These are phyloP conservation scores for Teinopalpus imperialis DNA, from an alignment of 2,888 invertebrate species.

Conservation along the genomic window DNA sequence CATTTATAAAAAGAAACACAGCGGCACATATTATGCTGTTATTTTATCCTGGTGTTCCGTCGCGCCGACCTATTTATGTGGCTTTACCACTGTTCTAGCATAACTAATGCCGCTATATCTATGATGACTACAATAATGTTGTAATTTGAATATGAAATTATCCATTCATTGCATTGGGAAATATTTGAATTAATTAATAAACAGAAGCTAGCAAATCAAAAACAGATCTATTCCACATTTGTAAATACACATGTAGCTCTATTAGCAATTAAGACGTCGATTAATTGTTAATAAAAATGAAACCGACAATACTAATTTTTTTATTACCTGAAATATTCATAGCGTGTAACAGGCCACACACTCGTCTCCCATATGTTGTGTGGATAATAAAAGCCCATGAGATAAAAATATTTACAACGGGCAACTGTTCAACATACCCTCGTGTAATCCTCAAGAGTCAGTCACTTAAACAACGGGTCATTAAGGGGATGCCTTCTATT, in stretches of 20 bases:
- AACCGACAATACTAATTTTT: conserved; percentile 19
- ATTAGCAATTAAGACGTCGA: conserved; percentile 14
- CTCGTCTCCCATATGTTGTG: conserved; percentile 36
- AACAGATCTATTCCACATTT: conserved; percentile 1
- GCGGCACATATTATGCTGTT: no score
- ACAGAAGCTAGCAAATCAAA: background rate
- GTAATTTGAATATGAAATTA: no score
- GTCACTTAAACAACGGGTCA: conserved; percentile 63
- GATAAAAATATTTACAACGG: conserved; percentile 50
- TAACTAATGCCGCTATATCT: no score
- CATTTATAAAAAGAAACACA: no score
- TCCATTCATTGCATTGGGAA: no score
- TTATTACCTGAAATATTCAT: conserved; percentile 31
- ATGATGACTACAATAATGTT: no score
- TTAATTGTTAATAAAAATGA: conserved; percentile 12
- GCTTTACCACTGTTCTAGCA: no score
- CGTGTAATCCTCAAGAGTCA: conserved; percentile 37
- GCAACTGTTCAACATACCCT: conserved; percentile 40
- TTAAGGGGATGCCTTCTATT: conserved; percentile 62
- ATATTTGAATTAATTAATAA: no score
- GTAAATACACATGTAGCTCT: conserved; percentile 16
- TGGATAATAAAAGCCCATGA: conserved; percentile 39
- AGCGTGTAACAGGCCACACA: conserved; percentile 37
- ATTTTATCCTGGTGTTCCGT: no score
- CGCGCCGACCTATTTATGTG: no score